Percentiles rank a stretch among this genome's conserved stretches.
Evolutionary conservation across 1,140 invertebrate genomes (phyloP).

Genomic region (Drosophila ficusphila): DNA sequence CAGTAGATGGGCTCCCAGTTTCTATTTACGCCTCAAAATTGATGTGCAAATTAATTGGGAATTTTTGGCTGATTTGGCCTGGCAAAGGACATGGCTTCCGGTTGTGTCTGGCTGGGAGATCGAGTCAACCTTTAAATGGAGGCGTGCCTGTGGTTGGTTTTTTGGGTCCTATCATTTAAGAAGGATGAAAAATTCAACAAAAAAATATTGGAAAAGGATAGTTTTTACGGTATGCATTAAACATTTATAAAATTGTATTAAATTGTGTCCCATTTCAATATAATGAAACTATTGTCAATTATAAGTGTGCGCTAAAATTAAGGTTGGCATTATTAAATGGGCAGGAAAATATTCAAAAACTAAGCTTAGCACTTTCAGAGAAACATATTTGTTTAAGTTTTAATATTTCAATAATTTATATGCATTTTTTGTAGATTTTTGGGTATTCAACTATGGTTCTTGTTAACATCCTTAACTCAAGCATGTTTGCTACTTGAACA

Average conservation of each 20-base stretch:
- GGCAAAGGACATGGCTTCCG: constrained; percentile 51
- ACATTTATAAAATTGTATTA: no score
- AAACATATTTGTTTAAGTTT: no score
- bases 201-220: background rate
- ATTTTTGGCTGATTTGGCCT: constrained; percentile 55
- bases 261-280: no score
- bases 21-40: constrained; percentile 57
- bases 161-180: constrained; percentile 28
- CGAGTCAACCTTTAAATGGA: constrained; percentile 62
- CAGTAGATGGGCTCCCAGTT: constrained; percentile 5
- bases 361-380: no score
- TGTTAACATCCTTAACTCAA: background rate
- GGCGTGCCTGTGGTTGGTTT: constrained; percentile 63
- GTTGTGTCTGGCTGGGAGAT: constrained; percentile 31
- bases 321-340: no score
- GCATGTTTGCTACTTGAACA: constrained; percentile 2
- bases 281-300: no score
- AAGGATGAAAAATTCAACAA: no score
- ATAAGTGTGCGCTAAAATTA: no score
- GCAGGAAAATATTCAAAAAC: no score
- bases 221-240: no score
- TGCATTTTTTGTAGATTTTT: background rate
- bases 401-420: background rate
- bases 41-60: constrained; percentile 77
- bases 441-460: no score